Conservation (phyloP, 2,888 invertebrate genomes). For the Lasioglossum leucozonium region DNA sequence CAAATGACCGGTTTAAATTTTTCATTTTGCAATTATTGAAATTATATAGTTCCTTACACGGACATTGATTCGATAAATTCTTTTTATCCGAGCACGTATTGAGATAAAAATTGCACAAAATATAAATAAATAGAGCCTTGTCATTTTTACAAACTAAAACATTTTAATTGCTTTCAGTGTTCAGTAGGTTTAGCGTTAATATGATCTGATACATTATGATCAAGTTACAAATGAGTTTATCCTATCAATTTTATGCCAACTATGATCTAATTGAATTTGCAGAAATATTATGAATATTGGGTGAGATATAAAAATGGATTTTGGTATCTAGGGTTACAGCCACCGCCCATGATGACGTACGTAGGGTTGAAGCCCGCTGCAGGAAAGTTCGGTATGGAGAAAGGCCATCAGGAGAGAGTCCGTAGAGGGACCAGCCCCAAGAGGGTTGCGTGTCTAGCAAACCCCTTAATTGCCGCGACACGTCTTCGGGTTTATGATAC, state of each 20-base stretch:
- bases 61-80: too few relatives aligned
- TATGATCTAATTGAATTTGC: not conserved
- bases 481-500: constrained; percentile 11
- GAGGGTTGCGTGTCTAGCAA: constrained; percentile 1
- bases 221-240: not conserved
- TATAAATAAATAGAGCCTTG: too few relatives aligned
- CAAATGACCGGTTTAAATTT: too few relatives aligned
- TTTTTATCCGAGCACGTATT: too few relatives aligned
- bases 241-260: not conserved
- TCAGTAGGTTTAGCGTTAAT: too few relatives aligned
- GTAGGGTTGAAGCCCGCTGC: not conserved
- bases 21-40: too few relatives aligned
- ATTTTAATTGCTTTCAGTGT: too few relatives aligned
- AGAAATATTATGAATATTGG: not conserved
- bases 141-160: too few relatives aligned
- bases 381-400: not conserved
- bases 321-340: not conserved
- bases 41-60: too few relatives aligned
- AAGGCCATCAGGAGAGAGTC: not conserved
- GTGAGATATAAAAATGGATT: not conserved
- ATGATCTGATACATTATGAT: not conserved
- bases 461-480: constrained; percentile 12
- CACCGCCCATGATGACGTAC: not conserved
- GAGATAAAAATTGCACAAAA: too few relatives aligned
- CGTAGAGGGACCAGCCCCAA: not conserved